These are phyloP conservation scores for Stegodyphus mimosarum DNA, from an alignment of 1,140 invertebrate species.

Conservation along the genomic window DNA sequence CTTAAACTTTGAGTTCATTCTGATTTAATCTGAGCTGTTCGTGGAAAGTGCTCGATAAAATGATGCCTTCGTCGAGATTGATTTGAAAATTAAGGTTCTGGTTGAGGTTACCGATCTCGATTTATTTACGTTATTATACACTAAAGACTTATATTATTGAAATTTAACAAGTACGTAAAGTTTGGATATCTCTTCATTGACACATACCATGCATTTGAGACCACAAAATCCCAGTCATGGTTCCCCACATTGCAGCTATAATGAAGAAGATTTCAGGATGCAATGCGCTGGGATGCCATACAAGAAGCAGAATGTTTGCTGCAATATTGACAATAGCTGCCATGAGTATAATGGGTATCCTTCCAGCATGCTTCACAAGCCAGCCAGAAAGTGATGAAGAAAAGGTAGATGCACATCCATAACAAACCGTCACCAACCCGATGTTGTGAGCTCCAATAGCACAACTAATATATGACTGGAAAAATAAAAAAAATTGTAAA, in stretches of 20 bases:
- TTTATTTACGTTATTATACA: too few species aligned
- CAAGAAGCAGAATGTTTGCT: neutral
- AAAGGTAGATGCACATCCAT: neutral
- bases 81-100: too few species aligned
- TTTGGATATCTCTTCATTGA: neutral
- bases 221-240: neutral
- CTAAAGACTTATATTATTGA: too few species aligned
- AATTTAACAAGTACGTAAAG: too few species aligned
- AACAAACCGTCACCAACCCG: neutral
- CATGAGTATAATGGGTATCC: neutral
- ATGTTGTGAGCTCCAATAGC: neutral
- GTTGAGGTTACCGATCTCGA: too few species aligned
- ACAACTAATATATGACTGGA: neutral
- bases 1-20: too few species aligned
- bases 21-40: too few species aligned
- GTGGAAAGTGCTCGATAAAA: too few species aligned
- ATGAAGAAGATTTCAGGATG: neutral
- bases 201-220: neutral
- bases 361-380: neutral
- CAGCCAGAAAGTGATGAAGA: neutral
- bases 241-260: neutral
- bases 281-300: neutral
- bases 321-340: neutral
- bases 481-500: neutral
- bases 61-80: too few species aligned